Evolutionary conservation across 1,140 invertebrate genomes (phyloP).

Genomic region (Dendrolimus kikuchii): DNA sequence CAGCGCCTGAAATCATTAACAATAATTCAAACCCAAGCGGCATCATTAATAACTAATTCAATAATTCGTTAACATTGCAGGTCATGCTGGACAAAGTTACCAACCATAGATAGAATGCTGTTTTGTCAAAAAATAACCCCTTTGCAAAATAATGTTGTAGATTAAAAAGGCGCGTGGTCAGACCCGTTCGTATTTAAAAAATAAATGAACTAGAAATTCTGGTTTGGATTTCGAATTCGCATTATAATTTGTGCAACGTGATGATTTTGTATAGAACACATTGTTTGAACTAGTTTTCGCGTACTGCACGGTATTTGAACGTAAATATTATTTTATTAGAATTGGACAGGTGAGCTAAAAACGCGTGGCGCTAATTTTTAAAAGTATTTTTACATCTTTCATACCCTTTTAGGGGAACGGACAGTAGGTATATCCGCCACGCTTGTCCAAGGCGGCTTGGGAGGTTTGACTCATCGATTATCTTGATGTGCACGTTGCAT

Average conservation of each 20-base stretch:
- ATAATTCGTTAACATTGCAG: conserved; percentile 49
- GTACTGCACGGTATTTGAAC: conserved; percentile 42
- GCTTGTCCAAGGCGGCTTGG: too few species aligned
- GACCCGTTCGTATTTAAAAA: conserved; percentile 24
- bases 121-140: background rate
- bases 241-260: conserved; percentile 47
- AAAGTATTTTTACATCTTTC: too few species aligned
- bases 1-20: too few species aligned
- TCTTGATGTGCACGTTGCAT: too few species aligned
- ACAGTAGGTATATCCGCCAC: too few species aligned
- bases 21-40: too few species aligned
- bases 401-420: too few species aligned
- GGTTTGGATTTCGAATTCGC: conserved; percentile 34
- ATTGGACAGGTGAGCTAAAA: background rate
- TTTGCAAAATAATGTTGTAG: conserved; percentile 25
- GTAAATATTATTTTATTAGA: conserved; percentile 22
- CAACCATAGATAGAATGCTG: background rate
- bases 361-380: conserved; percentile 6
- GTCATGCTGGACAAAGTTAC: conserved; percentile 49
- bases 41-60: conserved; percentile 58
- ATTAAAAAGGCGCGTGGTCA: conserved; percentile 49
- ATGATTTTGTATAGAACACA: conserved; percentile 38
- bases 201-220: conserved; percentile 41
- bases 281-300: conserved; percentile 37
- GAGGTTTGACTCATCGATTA: too few species aligned